Evolutionary conservation across 1,140 invertebrate genomes (phyloP).

Genomic region (Mycetomoellerius zeteki): DNA sequence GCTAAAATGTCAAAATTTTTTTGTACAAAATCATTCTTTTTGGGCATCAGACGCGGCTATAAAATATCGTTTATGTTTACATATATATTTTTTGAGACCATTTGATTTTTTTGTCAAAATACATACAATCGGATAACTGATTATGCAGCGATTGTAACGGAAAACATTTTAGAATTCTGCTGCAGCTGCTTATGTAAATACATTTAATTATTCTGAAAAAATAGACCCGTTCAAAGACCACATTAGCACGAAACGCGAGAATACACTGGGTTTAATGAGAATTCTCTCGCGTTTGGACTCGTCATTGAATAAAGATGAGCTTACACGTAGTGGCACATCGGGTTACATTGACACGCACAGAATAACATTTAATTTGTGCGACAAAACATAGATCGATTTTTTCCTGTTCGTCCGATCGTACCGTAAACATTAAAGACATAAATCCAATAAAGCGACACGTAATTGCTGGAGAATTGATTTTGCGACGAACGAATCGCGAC

Average conservation of each 20-base stretch:
- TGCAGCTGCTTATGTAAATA: neutral
- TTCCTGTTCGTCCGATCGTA: neutral
- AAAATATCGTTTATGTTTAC: neutral
- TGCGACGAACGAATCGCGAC: neutral
- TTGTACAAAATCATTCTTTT: too few species aligned
- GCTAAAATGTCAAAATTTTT: too few species aligned
- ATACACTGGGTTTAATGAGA: constrained; percentile 67
- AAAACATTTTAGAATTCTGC: constrained; percentile 19
- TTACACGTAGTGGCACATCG: constrained; percentile 22
- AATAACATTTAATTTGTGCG: constrained; percentile 35
- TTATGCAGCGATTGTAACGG: neutral
- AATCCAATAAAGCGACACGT: constrained; percentile 6
- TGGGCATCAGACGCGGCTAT: neutral
- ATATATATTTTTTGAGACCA: neutral
- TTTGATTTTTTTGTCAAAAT: neutral
- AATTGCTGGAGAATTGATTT: constrained; percentile 1
- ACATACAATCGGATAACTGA: neutral
- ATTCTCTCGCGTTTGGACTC: constrained; percentile 25
- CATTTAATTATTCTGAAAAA: constrained; percentile 9
- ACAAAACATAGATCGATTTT: neutral
- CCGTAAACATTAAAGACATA: constrained; percentile 29
- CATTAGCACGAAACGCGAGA: constrained; percentile 39
- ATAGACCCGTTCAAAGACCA: constrained; percentile 12
- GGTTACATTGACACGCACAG: neutral
- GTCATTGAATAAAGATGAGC: constrained; percentile 73